Evolutionary conservation across 2,113 vertebrate genomes (phyloP).

Genomic region (Protomyctophum bolini): DNA sequence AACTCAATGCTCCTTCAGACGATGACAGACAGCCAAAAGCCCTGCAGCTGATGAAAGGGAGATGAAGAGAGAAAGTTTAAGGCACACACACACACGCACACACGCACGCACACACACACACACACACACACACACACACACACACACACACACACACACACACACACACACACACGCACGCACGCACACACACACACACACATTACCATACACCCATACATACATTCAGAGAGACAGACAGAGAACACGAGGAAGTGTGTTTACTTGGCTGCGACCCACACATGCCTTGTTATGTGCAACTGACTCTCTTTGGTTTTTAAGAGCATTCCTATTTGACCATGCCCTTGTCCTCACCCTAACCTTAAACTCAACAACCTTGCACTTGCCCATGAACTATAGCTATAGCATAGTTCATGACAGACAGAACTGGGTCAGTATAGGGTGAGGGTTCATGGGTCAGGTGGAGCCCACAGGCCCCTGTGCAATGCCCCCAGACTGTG

Average conservation of each 20-base stretch:
- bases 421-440: conserved; percentile 25
- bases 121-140: no score
- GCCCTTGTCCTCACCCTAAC: conserved; percentile 10
- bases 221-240: conserved; percentile 8
- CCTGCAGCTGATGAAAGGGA: conserved; percentile 52
- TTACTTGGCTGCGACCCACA: conserved; percentile 27
- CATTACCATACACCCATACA: conserved; percentile 21
- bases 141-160: no score
- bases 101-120: conserved; percentile 28
- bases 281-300: conserved; percentile 25
- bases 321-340: conserved; percentile 27
- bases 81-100: not conserved
- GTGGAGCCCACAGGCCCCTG: not conserved
- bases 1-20: conserved; percentile 59
- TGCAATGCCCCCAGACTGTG: conserved; percentile 32
- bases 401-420: conserved; percentile 30
- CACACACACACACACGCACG: not conserved
- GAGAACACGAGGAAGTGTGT: conserved; percentile 6
- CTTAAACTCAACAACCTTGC: conserved; percentile 30
- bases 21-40: conserved; percentile 66
- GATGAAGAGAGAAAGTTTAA: conserved; percentile 17
- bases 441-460: conserved; percentile 48
- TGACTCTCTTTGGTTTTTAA: conserved; percentile 48
- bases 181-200: conserved; percentile 38
- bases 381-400: not conserved